phyloP scores from a whole-genome alignment of 2,888 invertebrate genomes.

The Elmis aenea region DNA sequence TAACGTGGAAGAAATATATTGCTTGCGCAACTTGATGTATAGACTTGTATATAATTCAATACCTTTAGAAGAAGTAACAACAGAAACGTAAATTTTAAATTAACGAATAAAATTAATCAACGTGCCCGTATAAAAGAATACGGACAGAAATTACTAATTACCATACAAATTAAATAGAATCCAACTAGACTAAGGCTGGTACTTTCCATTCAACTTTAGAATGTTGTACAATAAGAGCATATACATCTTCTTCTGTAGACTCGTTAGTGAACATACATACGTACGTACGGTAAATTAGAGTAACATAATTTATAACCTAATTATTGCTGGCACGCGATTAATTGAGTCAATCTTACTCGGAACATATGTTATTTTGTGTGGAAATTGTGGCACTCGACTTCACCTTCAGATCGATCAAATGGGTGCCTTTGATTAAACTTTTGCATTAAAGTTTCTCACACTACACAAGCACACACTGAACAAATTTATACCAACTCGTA shows the following conservation, averaged over 20 bases:
- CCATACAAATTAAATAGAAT: not conserved
- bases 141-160: slow-evolving; percentile 4
- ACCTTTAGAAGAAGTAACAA: too few species aligned
- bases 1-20: too few species aligned
- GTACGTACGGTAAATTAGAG: slow-evolving; percentile 20
- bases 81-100: too few species aligned
- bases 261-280: slow-evolving; percentile 17
- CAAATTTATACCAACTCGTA: not conserved
- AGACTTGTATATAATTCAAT: too few species aligned
- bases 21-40: too few species aligned
- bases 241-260: slow-evolving; percentile 14
- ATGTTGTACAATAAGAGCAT: slow-evolving; percentile 10
- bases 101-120: too few species aligned
- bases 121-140: not conserved
- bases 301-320: slow-evolving; percentile 26
- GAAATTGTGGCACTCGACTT: slow-evolving; percentile 12
- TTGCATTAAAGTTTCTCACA: slow-evolving; percentile 11
- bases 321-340: slow-evolving; percentile 24
- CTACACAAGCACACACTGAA: slow-evolving; percentile 8
- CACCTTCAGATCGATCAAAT: slow-evolving; percentile 9
- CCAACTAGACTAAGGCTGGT: not conserved
- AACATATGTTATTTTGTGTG: slow-evolving; percentile 20
- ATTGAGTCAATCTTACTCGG: slow-evolving; percentile 23
- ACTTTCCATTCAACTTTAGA: not conserved
- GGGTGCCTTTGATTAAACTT: slow-evolving; percentile 15